These are phyloP conservation scores for Amphipoea oculea DNA, from an alignment of 2,888 invertebrate species.

Conservation along the genomic window DNA sequence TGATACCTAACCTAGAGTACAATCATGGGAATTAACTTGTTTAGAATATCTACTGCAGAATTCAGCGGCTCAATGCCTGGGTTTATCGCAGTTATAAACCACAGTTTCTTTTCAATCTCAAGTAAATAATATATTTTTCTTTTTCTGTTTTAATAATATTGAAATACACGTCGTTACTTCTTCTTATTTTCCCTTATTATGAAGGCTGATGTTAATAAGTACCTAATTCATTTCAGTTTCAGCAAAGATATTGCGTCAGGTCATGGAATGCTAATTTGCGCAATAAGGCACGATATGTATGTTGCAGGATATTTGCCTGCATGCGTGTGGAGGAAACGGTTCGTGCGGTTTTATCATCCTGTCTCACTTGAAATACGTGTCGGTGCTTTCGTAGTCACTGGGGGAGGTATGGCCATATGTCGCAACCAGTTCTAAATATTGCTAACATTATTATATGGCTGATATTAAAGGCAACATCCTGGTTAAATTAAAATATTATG, in stretches of 20 bases:
- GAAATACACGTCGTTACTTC: neutral
- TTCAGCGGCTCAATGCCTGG: no score
- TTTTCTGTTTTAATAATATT: neutral
- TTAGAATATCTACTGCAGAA: neutral
- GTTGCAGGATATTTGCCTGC: conserved; percentile 51
- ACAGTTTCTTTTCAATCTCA: neutral
- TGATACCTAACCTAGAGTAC: neutral
- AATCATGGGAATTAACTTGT: neutral
- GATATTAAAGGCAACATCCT: neutral
- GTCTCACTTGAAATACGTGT: conserved; percentile 11
- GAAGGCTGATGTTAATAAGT: neutral
- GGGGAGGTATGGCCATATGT: conserved; percentile 12
- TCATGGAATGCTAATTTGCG: conserved; percentile 19
- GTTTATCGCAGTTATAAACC: neutral
- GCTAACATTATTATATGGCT: neutral
- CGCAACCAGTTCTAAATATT: conserved; percentile 32
- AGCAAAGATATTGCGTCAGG: conserved; percentile 12
- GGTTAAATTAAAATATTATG: neutral
- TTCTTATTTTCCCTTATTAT: neutral
- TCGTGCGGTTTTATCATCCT: conserved; percentile 58
- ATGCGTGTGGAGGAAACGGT: conserved; percentile 49
- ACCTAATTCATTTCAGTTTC: neutral
- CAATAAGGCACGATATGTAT: conserved; percentile 33
- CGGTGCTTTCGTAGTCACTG: neutral
- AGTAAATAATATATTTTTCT: neutral